Evolutionary conservation across 2,113 vertebrate genomes (phyloP).

Genomic region (Rallus limicola): DNA sequence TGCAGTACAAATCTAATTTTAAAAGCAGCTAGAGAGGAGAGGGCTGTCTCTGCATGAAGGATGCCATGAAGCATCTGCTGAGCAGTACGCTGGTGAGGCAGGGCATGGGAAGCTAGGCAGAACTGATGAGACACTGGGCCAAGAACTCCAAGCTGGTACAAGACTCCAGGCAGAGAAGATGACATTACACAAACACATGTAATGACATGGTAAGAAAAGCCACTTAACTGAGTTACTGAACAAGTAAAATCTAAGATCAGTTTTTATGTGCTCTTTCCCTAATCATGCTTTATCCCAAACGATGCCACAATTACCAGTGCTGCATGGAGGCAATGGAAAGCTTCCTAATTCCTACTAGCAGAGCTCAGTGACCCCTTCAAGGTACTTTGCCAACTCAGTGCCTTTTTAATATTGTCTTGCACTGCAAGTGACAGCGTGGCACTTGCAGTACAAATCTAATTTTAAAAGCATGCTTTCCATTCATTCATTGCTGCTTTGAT

Average conservation of each 20-base stretch:
- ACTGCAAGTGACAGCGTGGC: conserved; percentile 20
- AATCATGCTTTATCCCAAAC: background rate
- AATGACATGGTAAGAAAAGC: background rate
- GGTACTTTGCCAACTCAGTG: background rate
- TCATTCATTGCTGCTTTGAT: conserved; percentile 75
- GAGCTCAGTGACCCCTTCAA: background rate
- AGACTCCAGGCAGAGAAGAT: background rate
- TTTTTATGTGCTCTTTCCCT: background rate
- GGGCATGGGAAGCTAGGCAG: background rate
- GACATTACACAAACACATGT: background rate
- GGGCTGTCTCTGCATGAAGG: background rate
- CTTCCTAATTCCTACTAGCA: background rate
- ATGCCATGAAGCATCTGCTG: background rate
- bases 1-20: too few species aligned
- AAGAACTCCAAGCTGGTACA: background rate
- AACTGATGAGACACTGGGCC: background rate
- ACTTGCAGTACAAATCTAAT: conserved; percentile 63
- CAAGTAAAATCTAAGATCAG: background rate
- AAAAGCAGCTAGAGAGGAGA: background rate
- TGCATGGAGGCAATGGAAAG: background rate
- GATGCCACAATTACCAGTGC: background rate
- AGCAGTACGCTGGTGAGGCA: background rate
- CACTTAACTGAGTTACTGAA: background rate
- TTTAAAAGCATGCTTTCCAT: conserved; percentile 69
- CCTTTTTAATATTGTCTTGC: background rate